These are phyloP conservation scores for Gibbula magus DNA, from an alignment of 2,888 invertebrate genomes.

Conservation along the genomic window DNA sequence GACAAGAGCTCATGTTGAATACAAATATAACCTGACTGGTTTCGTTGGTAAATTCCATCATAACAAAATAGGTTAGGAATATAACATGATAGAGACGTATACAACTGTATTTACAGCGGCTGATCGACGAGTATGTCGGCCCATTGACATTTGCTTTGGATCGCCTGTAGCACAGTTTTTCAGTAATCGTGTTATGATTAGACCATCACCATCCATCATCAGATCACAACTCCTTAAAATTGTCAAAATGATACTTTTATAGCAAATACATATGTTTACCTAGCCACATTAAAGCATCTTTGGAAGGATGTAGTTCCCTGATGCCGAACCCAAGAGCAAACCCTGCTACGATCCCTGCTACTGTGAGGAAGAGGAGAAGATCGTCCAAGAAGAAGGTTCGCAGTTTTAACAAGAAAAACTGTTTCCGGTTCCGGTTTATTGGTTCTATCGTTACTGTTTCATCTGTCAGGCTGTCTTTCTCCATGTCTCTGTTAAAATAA, in stretches of 20 bases:
- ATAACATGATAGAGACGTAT: too few species aligned
- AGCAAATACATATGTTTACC: constrained; percentile 42
- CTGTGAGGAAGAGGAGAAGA: constrained; percentile 42
- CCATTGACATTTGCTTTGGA: too few species aligned
- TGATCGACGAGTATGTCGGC: too few species aligned
- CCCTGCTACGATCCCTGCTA: constrained; percentile 44
- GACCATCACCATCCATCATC: too few species aligned
- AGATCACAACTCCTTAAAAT: too few species aligned
- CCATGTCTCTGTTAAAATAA: neutral
- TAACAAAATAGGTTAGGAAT: too few species aligned
- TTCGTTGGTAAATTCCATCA: too few species aligned
- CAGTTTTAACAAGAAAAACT: neutral
- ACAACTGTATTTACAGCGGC: too few species aligned
- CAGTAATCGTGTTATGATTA: too few species aligned
- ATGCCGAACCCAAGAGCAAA: constrained; percentile 49
- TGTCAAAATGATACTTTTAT: too few species aligned
- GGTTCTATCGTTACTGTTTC: neutral
- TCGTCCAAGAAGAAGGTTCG: constrained; percentile 32
- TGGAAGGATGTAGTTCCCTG: constrained; percentile 39
- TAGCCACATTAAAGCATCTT: constrained; percentile 48
- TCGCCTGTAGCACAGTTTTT: neutral
- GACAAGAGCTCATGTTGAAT: too few species aligned
- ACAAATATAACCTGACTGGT: too few species aligned
- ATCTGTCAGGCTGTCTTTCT: neutral
- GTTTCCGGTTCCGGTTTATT: neutral